These are phyloP conservation scores for Aphrophora alni DNA, from an alignment of 2,888 invertebrate species.

Conservation along the genomic window DNA sequence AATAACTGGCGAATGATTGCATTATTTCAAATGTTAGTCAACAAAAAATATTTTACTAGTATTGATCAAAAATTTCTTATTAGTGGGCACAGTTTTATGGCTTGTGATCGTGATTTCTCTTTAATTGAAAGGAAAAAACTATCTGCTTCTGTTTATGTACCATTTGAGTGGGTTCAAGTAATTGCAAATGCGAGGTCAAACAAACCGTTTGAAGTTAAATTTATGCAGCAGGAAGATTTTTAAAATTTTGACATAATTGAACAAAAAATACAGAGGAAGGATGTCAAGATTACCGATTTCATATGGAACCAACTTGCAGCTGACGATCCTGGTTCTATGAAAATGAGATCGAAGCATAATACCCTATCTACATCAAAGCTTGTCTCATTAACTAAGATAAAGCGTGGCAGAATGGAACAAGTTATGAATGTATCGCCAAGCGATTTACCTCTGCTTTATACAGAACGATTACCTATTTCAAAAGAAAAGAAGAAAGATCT, in stretches of 20 bases:
- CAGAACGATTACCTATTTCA: too few species aligned
- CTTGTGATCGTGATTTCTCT: conserved; percentile 45
- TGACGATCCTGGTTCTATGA: background rate
- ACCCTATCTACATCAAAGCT: too few species aligned
- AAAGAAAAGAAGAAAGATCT: too few species aligned
- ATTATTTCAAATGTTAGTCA: conserved; percentile 27
- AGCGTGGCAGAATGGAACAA: too few species aligned
- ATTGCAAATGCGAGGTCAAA: background rate
- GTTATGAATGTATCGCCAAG: too few species aligned
- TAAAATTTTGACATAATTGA: background rate
- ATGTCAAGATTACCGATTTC: conserved; percentile 6
- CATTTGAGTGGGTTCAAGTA: conserved; percentile 40
- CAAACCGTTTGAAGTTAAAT: background rate
- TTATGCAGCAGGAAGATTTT: background rate
- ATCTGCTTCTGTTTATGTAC: conserved; percentile 34
- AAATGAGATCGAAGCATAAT: background rate
- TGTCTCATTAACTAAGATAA: too few species aligned
- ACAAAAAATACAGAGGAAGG: conserved; percentile 20
- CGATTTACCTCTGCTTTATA: too few species aligned
- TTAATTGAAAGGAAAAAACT: conserved; percentile 43
- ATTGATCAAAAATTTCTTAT: conserved; percentile 45
- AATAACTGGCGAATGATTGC: conserved; percentile 46
- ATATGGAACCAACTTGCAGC: background rate
- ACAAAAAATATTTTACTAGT: conserved; percentile 41
- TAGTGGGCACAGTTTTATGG: conserved; percentile 44